Evolutionary conservation across 2,888 invertebrate genomes (phyloP).

Genomic region (Choristoneura rosaceana): DNA sequence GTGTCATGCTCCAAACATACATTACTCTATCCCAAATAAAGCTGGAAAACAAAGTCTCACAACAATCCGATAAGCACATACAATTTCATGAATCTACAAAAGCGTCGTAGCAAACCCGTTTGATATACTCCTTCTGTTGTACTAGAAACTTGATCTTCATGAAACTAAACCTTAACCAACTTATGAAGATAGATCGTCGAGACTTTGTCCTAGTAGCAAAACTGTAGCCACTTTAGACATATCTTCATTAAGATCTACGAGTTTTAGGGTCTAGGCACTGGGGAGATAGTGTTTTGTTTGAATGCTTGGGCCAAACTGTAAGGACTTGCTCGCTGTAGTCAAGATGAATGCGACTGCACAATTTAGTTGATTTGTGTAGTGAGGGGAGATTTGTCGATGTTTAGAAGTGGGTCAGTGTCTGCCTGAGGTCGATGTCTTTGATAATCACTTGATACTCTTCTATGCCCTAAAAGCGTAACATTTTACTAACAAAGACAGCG

Average conservation of each 20-base stretch:
- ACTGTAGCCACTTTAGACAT: not conserved
- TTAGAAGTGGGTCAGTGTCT: slow-evolving; percentile 16
- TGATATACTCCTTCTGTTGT: not conserved
- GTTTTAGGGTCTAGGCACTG: not conserved
- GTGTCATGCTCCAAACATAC: too few relatives aligned
- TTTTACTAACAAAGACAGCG: too few relatives aligned
- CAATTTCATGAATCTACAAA: not conserved
- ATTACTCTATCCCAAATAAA: not conserved
- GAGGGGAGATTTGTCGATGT: slow-evolving; percentile 48
- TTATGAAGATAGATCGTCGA: not conserved
- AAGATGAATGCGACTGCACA: slow-evolving; percentile 46
- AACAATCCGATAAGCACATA: not conserved
- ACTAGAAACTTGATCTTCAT: not conserved
- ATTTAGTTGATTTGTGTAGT: slow-evolving; percentile 61
- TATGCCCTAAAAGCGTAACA: too few relatives aligned
- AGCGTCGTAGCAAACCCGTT: not conserved
- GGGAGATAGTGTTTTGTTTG: slow-evolving; percentile 2
- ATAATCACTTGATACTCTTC: too few relatives aligned
- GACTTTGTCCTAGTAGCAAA: not conserved
- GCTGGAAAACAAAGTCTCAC: too few relatives aligned
- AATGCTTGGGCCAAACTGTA: slow-evolving; percentile 20
- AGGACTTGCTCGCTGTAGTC: slow-evolving; percentile 2
- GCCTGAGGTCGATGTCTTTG: not conserved
- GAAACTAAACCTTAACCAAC: not conserved
- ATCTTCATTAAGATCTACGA: slow-evolving; percentile 4